phyloP scores from a whole-genome alignment of 2,113 vertebrate genomes.

The Cisticola juncidis region DNA sequence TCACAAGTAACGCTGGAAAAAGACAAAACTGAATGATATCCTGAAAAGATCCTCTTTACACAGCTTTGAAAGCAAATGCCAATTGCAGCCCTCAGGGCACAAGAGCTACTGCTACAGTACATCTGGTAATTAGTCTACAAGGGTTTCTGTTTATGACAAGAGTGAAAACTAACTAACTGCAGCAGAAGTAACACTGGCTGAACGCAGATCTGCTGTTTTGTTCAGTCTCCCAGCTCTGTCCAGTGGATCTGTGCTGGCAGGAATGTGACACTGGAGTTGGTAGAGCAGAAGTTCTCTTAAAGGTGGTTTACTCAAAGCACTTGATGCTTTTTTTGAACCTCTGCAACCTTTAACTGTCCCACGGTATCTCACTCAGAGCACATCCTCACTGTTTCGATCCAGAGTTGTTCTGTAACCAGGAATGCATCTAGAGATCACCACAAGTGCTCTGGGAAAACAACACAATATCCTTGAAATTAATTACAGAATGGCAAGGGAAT shows the following conservation, averaged over 20 bases:
- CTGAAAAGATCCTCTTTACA: background rate
- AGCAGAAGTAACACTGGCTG: background rate
- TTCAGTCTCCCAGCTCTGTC: background rate
- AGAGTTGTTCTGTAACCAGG: background rate
- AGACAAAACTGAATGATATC: background rate
- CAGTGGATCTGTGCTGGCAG: background rate
- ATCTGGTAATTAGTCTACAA: background rate
- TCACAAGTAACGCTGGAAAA: background rate
- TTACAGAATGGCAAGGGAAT: background rate
- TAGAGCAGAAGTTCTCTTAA: background rate
- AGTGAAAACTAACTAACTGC: background rate
- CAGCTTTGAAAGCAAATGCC: background rate
- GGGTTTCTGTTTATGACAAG: conserved; percentile 10
- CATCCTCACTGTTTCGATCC: background rate
- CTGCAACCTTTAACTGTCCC: background rate
- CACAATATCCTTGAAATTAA: conserved; percentile 52
- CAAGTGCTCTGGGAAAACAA: conserved; percentile 24
- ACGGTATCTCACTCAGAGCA: background rate
- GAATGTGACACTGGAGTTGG: background rate
- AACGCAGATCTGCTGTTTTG: background rate
- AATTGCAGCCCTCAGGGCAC: background rate
- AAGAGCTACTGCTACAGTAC: background rate
- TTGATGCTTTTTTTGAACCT: background rate
- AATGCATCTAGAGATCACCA: background rate
- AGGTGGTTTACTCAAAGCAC: background rate